Evolutionary conservation across 2,888 invertebrate genomes (phyloP).

Genomic region (Mesorhabditis spiculigera): DNA sequence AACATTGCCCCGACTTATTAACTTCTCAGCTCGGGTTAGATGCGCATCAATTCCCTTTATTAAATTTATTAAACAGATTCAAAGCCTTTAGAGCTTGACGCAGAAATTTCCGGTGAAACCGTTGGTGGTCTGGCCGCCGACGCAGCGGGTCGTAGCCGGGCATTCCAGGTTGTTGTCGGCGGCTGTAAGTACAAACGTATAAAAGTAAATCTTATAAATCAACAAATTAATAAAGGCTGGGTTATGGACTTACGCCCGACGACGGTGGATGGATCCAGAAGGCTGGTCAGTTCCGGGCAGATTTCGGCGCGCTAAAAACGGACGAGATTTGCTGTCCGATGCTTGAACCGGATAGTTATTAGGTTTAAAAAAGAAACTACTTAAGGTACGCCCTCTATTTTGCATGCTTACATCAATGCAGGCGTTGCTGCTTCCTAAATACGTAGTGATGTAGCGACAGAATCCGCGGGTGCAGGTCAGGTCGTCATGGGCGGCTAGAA

Average conservation of each 20-base stretch:
- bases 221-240: too few relatives aligned
- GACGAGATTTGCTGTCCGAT: background rate
- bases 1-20: too few relatives aligned
- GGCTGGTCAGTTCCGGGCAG: too few relatives aligned
- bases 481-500: background rate
- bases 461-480: background rate
- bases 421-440: background rate
- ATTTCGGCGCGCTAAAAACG: background rate
- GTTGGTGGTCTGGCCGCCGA: background rate
- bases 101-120: background rate
- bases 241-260: too few relatives aligned
- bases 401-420: background rate
- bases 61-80: too few relatives aligned
- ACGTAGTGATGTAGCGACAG: constrained; percentile 2
- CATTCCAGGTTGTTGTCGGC: background rate
- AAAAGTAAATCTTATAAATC: too few relatives aligned
- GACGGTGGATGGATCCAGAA: too few relatives aligned
- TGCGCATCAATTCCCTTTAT: too few relatives aligned
- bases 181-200: background rate
- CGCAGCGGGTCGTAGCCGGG: background rate
- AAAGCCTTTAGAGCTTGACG: background rate
- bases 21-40: too few relatives aligned
- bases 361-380: too few relatives aligned
- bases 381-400: too few relatives aligned
- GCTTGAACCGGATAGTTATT: background rate